These are phyloP conservation scores for Drosophila engyochracea DNA, from an alignment of 2,888 invertebrate genomes.

Conservation along the genomic window DNA sequence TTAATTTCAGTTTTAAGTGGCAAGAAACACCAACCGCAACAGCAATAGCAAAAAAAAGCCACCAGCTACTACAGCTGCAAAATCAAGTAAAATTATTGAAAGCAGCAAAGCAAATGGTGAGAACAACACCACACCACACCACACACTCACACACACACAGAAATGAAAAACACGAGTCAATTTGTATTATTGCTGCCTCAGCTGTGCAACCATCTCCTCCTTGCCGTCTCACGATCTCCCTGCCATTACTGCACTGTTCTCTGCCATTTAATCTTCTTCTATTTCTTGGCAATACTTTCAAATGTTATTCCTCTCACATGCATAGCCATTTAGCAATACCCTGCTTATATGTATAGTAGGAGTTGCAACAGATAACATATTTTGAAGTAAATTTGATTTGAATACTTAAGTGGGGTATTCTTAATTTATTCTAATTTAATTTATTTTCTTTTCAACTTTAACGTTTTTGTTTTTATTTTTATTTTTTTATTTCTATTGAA, in stretches of 20 bases:
- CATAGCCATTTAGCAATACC: slow-evolving; percentile 37
- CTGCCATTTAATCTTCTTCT: slow-evolving; percentile 55
- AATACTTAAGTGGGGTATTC: not conserved
- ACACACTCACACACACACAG: not conserved
- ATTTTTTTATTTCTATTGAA: not conserved
- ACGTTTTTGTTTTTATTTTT: accelerated
- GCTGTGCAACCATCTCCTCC: slow-evolving; percentile 19
- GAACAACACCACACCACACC: slow-evolving; percentile 1
- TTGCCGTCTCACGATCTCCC: slow-evolving; percentile 7
- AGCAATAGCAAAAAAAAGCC: slow-evolving; percentile 30
- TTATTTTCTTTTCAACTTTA: not conserved
- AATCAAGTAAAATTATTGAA: slow-evolving; percentile 63
- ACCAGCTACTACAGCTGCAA: slow-evolving; percentile 40
- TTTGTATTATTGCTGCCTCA: slow-evolving; percentile 59
- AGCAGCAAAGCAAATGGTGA: slow-evolving; percentile 45
- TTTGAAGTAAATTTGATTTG: not conserved
- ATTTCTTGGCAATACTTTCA: slow-evolving; percentile 61
- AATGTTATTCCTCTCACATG: slow-evolving; percentile 54
- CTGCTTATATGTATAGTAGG: not conserved
- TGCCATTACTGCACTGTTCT: slow-evolving; percentile 12
- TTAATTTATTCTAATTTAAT: not conserved
- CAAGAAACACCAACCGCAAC: slow-evolving; percentile 17
- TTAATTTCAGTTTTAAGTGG: slow-evolving; percentile 77
- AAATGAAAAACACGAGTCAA: slow-evolving; percentile 69
- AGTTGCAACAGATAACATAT: slow-evolving; percentile 3